Evolutionary conservation across 2,888 invertebrate genomes (phyloP).

Genomic region (Endotricha flammealis): DNA sequence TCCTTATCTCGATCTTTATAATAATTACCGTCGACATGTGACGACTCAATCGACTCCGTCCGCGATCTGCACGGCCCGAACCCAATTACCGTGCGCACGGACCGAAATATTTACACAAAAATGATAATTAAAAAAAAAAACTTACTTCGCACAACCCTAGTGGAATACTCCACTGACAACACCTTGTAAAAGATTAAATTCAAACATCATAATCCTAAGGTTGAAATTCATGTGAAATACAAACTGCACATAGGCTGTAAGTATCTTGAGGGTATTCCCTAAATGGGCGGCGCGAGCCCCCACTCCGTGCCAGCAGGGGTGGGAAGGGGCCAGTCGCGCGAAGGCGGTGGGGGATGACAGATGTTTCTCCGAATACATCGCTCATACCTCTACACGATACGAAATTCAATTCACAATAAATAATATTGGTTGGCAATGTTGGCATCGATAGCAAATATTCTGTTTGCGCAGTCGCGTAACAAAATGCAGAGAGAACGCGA

Average conservation of each 20-base stretch:
- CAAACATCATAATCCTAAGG: too few relatives aligned
- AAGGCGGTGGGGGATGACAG: constrained; percentile 68
- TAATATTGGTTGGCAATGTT: too few relatives aligned
- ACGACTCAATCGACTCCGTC: constrained; percentile 57
- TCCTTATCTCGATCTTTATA: constrained; percentile 69
- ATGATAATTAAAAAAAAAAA: constrained; percentile 48
- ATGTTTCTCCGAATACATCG: constrained; percentile 56
- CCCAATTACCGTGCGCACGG: constrained; percentile 56
- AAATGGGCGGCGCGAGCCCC: constrained; percentile 41
- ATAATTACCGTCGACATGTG: constrained; percentile 65
- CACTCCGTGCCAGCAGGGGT: constrained; percentile 38
- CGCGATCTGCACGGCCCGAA: constrained; percentile 41
- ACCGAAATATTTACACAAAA: constrained; percentile 62
- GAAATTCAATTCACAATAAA: constrained; percentile 65
- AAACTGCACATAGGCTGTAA: constrained; percentile 18
- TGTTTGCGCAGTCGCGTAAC: constrained; percentile 24
- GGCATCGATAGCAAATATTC: constrained; percentile 13
- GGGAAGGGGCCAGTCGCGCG: constrained; percentile 50
- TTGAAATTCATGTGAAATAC: constrained; percentile 24
- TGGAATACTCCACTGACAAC: accelerated
- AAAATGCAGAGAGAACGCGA: constrained; percentile 16
- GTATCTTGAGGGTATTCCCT: constrained; percentile 25
- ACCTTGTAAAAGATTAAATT: too few relatives aligned
- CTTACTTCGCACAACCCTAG: constrained; percentile 48
- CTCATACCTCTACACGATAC: constrained; percentile 65